Percentiles rank a stretch among this genome's conserved stretches.
Conservation (phyloP, 2,113 vertebrate genomes). For the Sterrhoptilus dennistouni region DNA sequence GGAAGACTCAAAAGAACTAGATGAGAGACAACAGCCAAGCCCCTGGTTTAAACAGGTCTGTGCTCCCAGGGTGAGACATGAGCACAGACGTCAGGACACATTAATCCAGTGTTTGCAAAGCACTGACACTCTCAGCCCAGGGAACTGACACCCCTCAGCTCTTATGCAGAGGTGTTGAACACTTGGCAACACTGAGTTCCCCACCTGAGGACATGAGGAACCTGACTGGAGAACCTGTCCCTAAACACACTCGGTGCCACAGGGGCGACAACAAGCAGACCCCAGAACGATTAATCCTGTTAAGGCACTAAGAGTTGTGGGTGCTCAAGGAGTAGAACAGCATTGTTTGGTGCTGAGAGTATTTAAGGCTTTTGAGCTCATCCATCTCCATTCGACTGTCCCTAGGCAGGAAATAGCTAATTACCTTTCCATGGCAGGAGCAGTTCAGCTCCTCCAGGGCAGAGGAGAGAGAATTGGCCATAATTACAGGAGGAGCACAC, state of each 20-base stretch:
- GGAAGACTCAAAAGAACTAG: neutral
- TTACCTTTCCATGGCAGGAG: conserved; percentile 25
- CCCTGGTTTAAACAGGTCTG: fast-evolving
- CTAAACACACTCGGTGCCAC: neutral
- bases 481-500: neutral
- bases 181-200: neutral
- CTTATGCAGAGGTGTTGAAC: neutral
- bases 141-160: neutral
- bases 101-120: neutral
- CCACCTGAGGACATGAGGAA: neutral
- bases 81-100: neutral
- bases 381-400: neutral
- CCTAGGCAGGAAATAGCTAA: conserved; percentile 32
- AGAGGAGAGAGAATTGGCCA: neutral
- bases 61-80: neutral
- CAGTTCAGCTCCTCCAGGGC: neutral
- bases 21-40: neutral
- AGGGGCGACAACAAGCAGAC: neutral
- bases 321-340: neutral
- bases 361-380: neutral
- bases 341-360: neutral
- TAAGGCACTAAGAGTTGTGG: neutral
- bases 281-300: neutral
- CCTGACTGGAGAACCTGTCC: neutral
- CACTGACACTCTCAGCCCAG: fast-evolving